phyloP scores from a whole-genome alignment of 1,140 invertebrate species.

The Rhopalosiphum maidis region DNA sequence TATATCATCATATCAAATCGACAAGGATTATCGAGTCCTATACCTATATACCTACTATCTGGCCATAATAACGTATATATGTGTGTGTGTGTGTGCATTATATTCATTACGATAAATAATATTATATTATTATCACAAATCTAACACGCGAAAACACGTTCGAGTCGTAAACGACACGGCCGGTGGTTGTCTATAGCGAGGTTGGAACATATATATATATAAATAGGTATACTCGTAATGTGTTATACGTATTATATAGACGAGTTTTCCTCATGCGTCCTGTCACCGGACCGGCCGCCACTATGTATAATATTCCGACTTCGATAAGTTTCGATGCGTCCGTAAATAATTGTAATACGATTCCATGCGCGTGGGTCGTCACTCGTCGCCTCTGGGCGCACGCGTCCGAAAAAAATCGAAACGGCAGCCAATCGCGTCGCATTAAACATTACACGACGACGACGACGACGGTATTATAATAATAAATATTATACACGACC shows the following conservation, averaged over 20 bases:
- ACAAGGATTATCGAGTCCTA: not conserved
- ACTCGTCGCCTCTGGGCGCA: not conserved
- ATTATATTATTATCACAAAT: not conserved
- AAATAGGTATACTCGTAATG: too few species aligned
- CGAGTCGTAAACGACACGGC: not conserved
- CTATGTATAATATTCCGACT: not conserved
- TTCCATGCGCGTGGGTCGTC: not conserved
- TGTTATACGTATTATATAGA: not conserved
- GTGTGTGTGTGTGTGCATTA: too few species aligned
- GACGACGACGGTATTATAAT: not conserved
- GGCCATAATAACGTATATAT: too few species aligned
- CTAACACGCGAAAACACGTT: not conserved
- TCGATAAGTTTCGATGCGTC: not conserved
- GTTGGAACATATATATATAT: not conserved
- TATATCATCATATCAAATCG: not conserved
- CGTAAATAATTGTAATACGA: not conserved
- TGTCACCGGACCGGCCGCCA: not conserved
- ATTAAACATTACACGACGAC: not conserved
- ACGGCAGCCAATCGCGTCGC: constrained; percentile 17
- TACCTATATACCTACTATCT: not conserved
- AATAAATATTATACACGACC: not conserved
- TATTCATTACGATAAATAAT: too few species aligned
- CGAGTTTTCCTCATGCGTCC: not conserved
- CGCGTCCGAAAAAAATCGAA: constrained; percentile 16
- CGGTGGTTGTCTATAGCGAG: not conserved